Conservation (phyloP, 1,140 invertebrate genomes). For the Bombus fervidus region DNA sequence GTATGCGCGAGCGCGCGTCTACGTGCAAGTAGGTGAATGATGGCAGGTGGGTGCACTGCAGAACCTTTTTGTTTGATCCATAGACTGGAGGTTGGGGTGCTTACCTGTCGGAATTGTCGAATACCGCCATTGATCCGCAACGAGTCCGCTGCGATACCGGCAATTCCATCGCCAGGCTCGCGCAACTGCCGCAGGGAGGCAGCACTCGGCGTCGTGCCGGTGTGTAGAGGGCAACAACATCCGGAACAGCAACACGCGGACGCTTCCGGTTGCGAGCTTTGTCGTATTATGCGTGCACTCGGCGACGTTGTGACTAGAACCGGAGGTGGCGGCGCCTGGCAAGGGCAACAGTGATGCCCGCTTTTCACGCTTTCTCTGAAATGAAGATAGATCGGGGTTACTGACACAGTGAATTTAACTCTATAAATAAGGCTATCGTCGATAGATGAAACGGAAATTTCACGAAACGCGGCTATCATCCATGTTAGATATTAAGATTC, state of each 20-base stretch:
- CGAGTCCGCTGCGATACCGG: slow-evolving; percentile 98
- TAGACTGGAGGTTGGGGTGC: slow-evolving; percentile 44
- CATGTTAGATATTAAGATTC: too few relatives aligned
- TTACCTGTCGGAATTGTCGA: slow-evolving; percentile 97
- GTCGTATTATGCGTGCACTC: slow-evolving; percentile 90
- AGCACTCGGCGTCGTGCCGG: slow-evolving; percentile 85
- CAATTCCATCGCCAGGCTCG: slow-evolving; percentile 92
- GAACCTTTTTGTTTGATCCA: slow-evolving; percentile 18
- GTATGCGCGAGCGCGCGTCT: not conserved
- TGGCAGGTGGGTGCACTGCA: not conserved
- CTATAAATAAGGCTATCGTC: too few relatives aligned
- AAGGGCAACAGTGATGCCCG: slow-evolving; percentile 84
- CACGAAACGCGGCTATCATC: too few relatives aligned
- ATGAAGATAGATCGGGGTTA: slow-evolving; percentile 31
- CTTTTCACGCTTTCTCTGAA: slow-evolving; percentile 81
- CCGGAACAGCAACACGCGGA: slow-evolving; percentile 86
- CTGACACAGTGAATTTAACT: not conserved
- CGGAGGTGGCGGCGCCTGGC: slow-evolving; percentile 85
- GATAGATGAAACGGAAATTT: too few relatives aligned
- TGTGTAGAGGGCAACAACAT: slow-evolving; percentile 81
- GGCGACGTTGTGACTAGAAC: slow-evolving; percentile 88
- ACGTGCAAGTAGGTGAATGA: not conserved
- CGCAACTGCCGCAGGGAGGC: slow-evolving; percentile 92
- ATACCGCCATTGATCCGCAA: slow-evolving; percentile 98
- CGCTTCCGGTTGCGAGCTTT: slow-evolving; percentile 95